Evolutionary conservation across 2,113 vertebrate species (phyloP).

Genomic region (Strigops habroptila): DNA sequence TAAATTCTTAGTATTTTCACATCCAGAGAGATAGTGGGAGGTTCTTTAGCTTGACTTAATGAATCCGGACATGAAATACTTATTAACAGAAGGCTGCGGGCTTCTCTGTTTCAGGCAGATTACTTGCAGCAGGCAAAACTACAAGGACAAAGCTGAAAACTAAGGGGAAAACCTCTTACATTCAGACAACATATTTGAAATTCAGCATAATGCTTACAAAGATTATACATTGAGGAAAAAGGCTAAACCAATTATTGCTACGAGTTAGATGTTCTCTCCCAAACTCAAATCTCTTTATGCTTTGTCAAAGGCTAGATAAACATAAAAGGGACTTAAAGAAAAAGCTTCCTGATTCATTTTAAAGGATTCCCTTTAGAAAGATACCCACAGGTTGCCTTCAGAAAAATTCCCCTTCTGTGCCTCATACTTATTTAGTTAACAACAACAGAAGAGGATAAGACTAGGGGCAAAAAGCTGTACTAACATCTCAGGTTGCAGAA

Average conservation of each 20-base stretch:
- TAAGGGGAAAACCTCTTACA: not conserved
- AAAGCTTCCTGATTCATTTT: not conserved
- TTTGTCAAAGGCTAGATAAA: not conserved
- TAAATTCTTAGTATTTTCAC: not conserved
- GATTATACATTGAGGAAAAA: not conserved
- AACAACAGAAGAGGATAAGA: not conserved
- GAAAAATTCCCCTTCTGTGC: not conserved
- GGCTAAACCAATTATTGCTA: not conserved
- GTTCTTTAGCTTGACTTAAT: not conserved
- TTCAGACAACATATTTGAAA: not conserved
- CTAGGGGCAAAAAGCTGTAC: not conserved
- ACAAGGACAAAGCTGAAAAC: not conserved
- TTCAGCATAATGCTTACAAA: not conserved
- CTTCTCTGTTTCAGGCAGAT: not conserved
- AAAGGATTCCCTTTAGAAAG: not conserved
- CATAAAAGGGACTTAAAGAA: not conserved
- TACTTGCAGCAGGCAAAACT: not conserved
- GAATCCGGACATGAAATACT: not conserved
- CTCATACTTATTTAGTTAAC: not conserved
- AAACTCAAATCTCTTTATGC: not conserved
- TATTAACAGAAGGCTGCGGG: not conserved
- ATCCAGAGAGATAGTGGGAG: not conserved
- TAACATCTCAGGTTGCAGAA: conserved; percentile 18
- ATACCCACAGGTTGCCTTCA: not conserved
- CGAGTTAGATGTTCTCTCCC: not conserved